These are phyloP conservation scores for Drosophila azteca DNA, from an alignment of 1,140 invertebrate genomes.

Conservation along the genomic window DNA sequence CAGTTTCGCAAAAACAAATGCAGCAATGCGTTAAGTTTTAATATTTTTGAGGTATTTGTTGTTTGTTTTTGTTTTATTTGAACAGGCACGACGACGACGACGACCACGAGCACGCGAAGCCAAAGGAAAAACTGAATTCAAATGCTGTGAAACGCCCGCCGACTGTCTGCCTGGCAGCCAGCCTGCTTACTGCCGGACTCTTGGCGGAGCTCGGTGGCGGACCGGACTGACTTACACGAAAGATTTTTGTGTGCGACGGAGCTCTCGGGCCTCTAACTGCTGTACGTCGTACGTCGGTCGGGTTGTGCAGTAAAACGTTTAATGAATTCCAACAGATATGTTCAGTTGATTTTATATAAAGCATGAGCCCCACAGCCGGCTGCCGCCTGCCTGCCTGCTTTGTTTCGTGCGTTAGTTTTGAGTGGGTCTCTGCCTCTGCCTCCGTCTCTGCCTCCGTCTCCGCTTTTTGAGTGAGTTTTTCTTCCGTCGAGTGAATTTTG, in stretches of 20 bases:
- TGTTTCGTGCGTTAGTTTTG: slow-evolving; percentile 64
- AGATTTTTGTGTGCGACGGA: slow-evolving; percentile 29
- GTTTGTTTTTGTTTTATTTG: slow-evolving; percentile 12
- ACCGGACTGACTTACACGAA: slow-evolving; percentile 35
- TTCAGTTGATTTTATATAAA: slow-evolving; percentile 83
- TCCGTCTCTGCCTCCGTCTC: too few relatives aligned
- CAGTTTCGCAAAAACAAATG: slow-evolving; percentile 53
- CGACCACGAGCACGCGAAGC: slow-evolving; percentile 53
- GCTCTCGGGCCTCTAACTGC: slow-evolving; percentile 32
- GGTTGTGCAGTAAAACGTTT: slow-evolving; percentile 82
- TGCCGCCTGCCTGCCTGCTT: slow-evolving; percentile 37
- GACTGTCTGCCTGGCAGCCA: slow-evolving; percentile 1
- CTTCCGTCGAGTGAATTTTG: slow-evolving; percentile 22
- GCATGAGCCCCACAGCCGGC: slow-evolving; percentile 57
- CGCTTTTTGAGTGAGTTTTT: slow-evolving; percentile 68
- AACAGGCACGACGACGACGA: slow-evolving; percentile 25
- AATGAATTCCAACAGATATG: slow-evolving; percentile 83
- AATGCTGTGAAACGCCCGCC: slow-evolving; percentile 33
- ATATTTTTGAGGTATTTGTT: slow-evolving; percentile 17
- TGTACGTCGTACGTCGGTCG: slow-evolving; percentile 52
- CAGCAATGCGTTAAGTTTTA: slow-evolving; percentile 40
- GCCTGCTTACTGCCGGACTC: slow-evolving; percentile 17
- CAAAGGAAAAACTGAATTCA: slow-evolving; percentile 46
- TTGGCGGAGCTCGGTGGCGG: slow-evolving; percentile 6
- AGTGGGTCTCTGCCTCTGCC: too few relatives aligned